A percentile compares a stretch with the other conserved stretches of the same genome.
phyloP scores from a whole-genome alignment of 2,888 invertebrate species.

The Pseudeuparius sepicola region DNA sequence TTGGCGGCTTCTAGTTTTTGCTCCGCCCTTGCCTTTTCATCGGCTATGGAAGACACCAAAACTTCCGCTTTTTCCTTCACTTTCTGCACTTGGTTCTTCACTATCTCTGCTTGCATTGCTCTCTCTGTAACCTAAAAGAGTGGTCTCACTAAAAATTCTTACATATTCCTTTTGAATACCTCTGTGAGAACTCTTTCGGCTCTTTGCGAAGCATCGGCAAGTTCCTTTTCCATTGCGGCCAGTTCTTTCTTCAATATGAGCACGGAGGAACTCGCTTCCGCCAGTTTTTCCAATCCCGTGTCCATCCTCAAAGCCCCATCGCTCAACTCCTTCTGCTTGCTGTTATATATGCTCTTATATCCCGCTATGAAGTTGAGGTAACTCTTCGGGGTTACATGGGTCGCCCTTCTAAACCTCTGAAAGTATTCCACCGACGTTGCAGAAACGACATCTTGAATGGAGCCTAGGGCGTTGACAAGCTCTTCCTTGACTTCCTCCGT shows the following conservation, averaged over 20 bases:
- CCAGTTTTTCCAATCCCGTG: conserved; percentile 86
- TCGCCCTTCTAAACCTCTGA: conserved; percentile 80
- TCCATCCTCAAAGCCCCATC: conserved; percentile 91
- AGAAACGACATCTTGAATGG: conserved; percentile 88
- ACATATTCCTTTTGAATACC: conserved; percentile 23
- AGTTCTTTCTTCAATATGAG: conserved; percentile 84
- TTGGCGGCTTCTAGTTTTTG: conserved; percentile 90
- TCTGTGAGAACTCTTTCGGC: conserved; percentile 80
- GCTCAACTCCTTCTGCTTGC: conserved; percentile 80
- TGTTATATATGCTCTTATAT: conserved; percentile 87
- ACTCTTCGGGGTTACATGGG: conserved; percentile 95
- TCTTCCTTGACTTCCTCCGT: conserved; percentile 72
- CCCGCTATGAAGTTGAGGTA: conserved; percentile 92
- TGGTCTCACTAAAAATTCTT: background rate
- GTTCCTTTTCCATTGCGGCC: conserved; percentile 88
- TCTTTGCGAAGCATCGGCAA: conserved; percentile 85
- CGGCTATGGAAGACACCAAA: conserved; percentile 74
- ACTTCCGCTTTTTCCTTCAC: conserved; percentile 94
- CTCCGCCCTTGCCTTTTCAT: conserved; percentile 85
- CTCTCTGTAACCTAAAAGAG: conserved; percentile 63
- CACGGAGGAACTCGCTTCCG: conserved; percentile 91
- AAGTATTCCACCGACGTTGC: conserved; percentile 78
- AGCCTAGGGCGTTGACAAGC: conserved; percentile 82
- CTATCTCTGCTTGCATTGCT: conserved; percentile 91
- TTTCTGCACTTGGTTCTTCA: conserved; percentile 90